Conservation (phyloP, 2,797 vertebrate species). For the Rallus crepitans region DNA sequence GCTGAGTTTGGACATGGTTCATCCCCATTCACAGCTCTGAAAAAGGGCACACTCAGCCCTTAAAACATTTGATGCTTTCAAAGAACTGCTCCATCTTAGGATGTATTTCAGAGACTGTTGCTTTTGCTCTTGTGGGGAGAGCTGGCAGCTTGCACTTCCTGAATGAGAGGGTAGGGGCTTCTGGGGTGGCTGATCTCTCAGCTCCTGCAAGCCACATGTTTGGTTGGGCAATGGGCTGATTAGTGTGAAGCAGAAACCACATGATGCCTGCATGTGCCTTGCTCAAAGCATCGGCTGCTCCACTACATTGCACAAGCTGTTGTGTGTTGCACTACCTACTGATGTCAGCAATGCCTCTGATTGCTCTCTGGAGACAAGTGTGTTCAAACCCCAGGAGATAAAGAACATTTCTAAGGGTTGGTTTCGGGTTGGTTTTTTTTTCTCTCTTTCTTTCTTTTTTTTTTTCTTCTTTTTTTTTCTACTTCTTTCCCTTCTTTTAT, state of each 20-base stretch:
- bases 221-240: fast-evolving
- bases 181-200: background rate
- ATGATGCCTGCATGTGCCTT: fast-evolving
- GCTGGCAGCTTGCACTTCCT: fast-evolving
- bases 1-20: background rate
- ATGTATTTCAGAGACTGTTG: background rate
- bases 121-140: background rate
- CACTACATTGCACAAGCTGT: fast-evolving
- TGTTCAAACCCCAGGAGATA: background rate
- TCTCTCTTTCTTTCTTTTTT: too few relatives aligned
- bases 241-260: background rate
- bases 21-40: background rate
- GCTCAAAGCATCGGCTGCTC: background rate
- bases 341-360: fast-evolving
- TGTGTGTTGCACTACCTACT: background rate
- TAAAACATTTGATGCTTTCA: background rate
- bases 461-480: too few relatives aligned
- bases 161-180: background rate
- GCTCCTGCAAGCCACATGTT: fast-evolving
- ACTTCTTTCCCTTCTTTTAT: too few relatives aligned
- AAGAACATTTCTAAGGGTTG: background rate
- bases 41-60: background rate
- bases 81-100: background rate
- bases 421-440: too few relatives aligned
- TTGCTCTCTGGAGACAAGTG: background rate